These are phyloP conservation scores for Lutjanus erythropterus DNA, from an alignment of 2,113 vertebrate genomes.

Conservation along the genomic window DNA sequence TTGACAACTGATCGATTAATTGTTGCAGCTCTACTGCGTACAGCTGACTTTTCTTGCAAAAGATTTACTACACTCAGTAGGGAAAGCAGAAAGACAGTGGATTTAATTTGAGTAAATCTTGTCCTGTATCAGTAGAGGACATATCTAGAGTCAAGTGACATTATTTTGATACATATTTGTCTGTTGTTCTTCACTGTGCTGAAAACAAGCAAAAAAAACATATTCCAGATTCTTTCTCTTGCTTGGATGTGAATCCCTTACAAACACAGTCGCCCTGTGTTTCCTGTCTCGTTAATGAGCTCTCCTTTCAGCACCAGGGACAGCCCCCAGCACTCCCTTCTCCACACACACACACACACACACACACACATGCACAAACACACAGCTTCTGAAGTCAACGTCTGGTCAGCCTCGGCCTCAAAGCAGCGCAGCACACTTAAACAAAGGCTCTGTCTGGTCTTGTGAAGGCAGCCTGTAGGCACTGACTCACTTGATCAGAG, in stretches of 20 bases:
- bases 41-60: not conserved
- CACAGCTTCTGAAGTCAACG: slow-evolving; percentile 10
- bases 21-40: too few species aligned
- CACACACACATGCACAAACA: not conserved
- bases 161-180: not conserved
- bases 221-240: not conserved
- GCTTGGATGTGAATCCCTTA: not conserved
- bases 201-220: slow-evolving; percentile 1
- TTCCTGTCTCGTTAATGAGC: slow-evolving; percentile 50
- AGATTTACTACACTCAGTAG: not conserved
- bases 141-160: not conserved
- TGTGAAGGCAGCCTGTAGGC: slow-evolving; percentile 29
- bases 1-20: too few species aligned
- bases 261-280: slow-evolving; percentile 17
- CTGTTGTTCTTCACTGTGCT: not conserved
- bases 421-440: slow-evolving; percentile 32
- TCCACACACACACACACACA: not conserved
- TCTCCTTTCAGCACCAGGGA: slow-evolving; percentile 65
- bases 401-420: slow-evolving; percentile 47
- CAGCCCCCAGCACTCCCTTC: slow-evolving; percentile 36
- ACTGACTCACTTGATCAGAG: slow-evolving; percentile 56
- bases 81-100: not conserved
- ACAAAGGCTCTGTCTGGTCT: slow-evolving; percentile 49
- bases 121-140: not conserved
- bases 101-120: not conserved